Evolutionary conservation across 2,113 vertebrate species (phyloP).

Genomic region (Mastomys coucha): DNA sequence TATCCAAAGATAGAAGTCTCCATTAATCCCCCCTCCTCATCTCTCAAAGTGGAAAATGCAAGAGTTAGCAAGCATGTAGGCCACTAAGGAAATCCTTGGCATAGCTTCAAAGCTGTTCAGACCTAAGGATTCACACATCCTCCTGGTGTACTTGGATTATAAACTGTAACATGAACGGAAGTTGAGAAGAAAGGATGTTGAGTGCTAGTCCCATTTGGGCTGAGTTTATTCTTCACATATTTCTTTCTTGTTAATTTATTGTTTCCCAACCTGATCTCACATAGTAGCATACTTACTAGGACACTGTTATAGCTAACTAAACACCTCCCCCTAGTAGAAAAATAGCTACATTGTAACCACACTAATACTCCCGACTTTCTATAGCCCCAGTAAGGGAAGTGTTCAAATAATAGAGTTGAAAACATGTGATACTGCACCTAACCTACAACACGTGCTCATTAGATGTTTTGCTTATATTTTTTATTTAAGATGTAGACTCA

Average conservation of each 20-base stretch:
- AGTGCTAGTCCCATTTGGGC: neutral
- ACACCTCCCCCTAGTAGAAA: neutral
- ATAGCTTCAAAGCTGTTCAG: neutral
- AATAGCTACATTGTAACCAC: neutral
- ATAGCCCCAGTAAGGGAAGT: neutral
- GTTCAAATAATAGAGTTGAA: neutral
- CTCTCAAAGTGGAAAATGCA: conserved; percentile 36
- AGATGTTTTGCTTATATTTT: neutral
- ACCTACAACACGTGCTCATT: neutral
- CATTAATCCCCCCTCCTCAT: neutral
- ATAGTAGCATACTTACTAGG: neutral
- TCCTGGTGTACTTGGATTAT: neutral
- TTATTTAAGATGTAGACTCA: neutral
- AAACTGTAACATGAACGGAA: neutral
- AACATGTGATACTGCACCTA: neutral
- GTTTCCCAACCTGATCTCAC: neutral
- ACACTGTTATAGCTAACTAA: neutral
- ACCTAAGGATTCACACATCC: neutral
- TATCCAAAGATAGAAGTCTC: neutral
- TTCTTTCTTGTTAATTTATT: neutral
- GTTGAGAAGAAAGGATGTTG: conserved; percentile 9
- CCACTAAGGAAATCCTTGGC: conserved; percentile 22
- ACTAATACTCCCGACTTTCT: neutral
- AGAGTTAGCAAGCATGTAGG: neutral
- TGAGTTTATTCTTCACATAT: neutral